Evolutionary conservation across 1,140 invertebrate genomes (phyloP).

Genomic region (Magallana gigas): DNA sequence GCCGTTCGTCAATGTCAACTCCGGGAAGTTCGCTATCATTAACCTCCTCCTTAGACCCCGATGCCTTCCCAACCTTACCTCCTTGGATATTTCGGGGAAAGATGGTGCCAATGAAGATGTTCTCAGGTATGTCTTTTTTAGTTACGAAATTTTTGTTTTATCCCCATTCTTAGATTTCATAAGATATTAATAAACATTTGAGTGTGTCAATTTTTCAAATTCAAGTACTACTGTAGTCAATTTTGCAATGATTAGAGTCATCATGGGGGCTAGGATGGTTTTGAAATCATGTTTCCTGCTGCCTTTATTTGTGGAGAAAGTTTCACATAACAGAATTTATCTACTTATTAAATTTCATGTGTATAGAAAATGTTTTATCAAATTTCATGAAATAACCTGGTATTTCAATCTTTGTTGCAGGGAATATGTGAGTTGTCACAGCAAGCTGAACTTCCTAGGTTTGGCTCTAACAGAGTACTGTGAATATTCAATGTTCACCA

Average conservation of each 20-base stretch:
- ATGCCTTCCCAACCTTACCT: constrained; percentile 83
- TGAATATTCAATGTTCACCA: constrained; percentile 82
- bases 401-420: constrained; percentile 57
- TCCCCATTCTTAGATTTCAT: no score
- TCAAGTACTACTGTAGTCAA: no score
- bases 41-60: constrained; percentile 80
- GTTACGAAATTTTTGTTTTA: not conserved
- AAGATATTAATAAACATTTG: no score
- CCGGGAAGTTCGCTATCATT: constrained; percentile 80
- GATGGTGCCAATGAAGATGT: constrained; percentile 82
- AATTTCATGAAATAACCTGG: no score
- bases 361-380: no score
- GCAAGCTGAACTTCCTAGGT: constrained; percentile 83
- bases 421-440: constrained; percentile 71
- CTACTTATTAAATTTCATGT: no score
- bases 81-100: constrained; percentile 86
- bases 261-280: no score
- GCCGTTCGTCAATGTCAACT: constrained; percentile 70
- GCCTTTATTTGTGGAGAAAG: no score
- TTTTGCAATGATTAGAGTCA: no score
- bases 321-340: no score
- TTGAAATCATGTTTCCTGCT: no score
- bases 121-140: constrained; percentile 74
- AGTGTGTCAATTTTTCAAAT: no score
- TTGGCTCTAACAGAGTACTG: constrained; percentile 84